Evolutionary conservation across 2,888 invertebrate genomes (phyloP).

Genomic region (Pegoplata infirma): DNA sequence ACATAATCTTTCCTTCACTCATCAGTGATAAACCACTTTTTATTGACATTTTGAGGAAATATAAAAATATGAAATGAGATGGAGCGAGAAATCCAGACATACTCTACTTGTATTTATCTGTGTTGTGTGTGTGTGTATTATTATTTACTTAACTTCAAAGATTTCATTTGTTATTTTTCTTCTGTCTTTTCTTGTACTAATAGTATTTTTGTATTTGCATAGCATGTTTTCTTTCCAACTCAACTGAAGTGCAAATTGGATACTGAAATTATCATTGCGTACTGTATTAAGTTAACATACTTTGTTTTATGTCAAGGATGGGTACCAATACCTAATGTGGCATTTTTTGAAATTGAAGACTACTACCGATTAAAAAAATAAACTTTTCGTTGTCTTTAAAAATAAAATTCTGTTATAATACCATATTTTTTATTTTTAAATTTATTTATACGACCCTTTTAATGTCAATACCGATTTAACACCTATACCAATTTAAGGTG

Average conservation of each 20-base stretch:
- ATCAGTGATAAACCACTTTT: constrained; percentile 53
- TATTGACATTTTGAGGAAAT: constrained; percentile 36
- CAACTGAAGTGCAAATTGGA: constrained; percentile 28
- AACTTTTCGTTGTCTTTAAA: no score
- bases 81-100: constrained; percentile 27
- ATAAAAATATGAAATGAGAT: constrained; percentile 12
- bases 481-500: no score
- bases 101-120: no score
- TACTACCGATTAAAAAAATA: no score
- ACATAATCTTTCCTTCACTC: constrained; percentile 43
- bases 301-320: no score
- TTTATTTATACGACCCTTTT: no score
- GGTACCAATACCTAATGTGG: no score
- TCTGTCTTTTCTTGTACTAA: background rate
- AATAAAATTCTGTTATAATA: no score
- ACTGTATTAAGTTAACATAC: no score
- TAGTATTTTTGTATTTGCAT: constrained; percentile 23
- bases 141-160: constrained; percentile 27
- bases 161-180: constrained; percentile 28
- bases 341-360: no score
- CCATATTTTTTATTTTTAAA: no score
- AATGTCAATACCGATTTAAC: no score
- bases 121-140: constrained; percentile 1
- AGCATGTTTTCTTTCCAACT: background rate
- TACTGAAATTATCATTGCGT: constrained; percentile 30